These are phyloP conservation scores for Leptarthrus brevirostris DNA, from an alignment of 2,888 invertebrate genomes.

Conservation along the genomic window DNA sequence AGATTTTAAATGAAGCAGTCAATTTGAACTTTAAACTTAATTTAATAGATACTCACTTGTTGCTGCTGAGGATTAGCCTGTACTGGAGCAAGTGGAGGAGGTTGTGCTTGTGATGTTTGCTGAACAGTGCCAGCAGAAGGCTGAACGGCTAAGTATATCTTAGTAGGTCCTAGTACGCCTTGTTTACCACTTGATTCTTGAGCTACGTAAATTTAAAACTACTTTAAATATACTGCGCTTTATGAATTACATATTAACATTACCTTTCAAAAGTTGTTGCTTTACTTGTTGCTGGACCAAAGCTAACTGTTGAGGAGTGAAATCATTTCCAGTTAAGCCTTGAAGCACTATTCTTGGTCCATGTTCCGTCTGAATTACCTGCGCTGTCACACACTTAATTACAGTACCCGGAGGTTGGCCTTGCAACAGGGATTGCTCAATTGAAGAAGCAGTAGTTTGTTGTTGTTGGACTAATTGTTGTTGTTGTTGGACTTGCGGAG, in stretches of 20 bases:
- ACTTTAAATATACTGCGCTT: constrained; percentile 22
- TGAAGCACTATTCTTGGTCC: constrained; percentile 89
- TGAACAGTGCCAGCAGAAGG: constrained; percentile 69
- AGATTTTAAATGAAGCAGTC: constrained; percentile 31
- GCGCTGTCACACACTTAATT: constrained; percentile 88
- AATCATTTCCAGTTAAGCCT: constrained; percentile 84
- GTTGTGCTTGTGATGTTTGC: constrained; percentile 67
- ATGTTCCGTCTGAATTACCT: constrained; percentile 85
- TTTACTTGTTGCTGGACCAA: constrained; percentile 90
- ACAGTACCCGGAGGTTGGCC: constrained; percentile 88
- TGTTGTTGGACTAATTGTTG: constrained; percentile 55
- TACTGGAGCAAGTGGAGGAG: constrained; percentile 70
- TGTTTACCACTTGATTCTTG: constrained; percentile 89
- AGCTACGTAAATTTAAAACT: constrained; percentile 67
- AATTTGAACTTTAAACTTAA: constrained; percentile 40
- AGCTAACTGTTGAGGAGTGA: constrained; percentile 83
- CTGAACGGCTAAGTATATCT: constrained; percentile 87
- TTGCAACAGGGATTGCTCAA: constrained; percentile 79
- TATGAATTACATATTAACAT: constrained; percentile 20
- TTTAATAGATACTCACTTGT: constrained; percentile 67
- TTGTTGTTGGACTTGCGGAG: constrained; percentile 50
- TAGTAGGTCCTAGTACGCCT: constrained; percentile 85
- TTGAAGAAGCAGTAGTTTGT: constrained; percentile 60
- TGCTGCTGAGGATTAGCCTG: constrained; percentile 66
- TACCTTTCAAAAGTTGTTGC: constrained; percentile 87